A percentile compares a stretch with the other conserved stretches of the same genome.
phyloP scores from a whole-genome alignment of 2,888 invertebrate species.

The Leptinotarsa rubiginosa region DNA sequence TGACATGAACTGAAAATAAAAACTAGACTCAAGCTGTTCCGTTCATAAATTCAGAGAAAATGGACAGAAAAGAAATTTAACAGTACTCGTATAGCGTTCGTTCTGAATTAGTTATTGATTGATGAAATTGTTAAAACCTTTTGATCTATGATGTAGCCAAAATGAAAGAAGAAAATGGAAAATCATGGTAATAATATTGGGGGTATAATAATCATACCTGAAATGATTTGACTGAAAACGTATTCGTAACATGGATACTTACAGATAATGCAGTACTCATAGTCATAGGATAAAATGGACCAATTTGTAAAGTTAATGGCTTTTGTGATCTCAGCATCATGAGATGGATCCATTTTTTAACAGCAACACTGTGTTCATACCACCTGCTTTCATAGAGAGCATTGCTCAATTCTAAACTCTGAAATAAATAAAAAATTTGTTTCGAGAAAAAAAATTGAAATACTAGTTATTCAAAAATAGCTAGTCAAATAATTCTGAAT shows the following conservation, averaged over 20 bases:
- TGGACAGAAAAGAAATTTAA: no score
- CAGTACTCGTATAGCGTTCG: no score
- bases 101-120: no score
- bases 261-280: conserved; percentile 38
- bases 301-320: conserved; percentile 49
- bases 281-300: conserved; percentile 53
- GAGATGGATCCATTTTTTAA: conserved; percentile 39
- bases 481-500: not conserved
- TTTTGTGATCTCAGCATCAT: conserved; percentile 50
- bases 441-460: not conserved
- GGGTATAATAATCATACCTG: not conserved
- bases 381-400: conserved; percentile 41
- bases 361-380: conserved; percentile 28
- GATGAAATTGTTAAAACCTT: no score
- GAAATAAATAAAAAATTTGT: conserved; percentile 25
- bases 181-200: not conserved
- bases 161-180: no score
- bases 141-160: no score
- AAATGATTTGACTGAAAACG: not conserved
- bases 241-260: not conserved
- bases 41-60: no score
- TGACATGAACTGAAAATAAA: no score
- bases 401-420: conserved; percentile 45
- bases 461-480: not conserved
- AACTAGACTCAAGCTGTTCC: no score